Evolutionary conservation across 2,113 vertebrate genomes (phyloP).

Genomic region (Ariopsis seemanni): DNA sequence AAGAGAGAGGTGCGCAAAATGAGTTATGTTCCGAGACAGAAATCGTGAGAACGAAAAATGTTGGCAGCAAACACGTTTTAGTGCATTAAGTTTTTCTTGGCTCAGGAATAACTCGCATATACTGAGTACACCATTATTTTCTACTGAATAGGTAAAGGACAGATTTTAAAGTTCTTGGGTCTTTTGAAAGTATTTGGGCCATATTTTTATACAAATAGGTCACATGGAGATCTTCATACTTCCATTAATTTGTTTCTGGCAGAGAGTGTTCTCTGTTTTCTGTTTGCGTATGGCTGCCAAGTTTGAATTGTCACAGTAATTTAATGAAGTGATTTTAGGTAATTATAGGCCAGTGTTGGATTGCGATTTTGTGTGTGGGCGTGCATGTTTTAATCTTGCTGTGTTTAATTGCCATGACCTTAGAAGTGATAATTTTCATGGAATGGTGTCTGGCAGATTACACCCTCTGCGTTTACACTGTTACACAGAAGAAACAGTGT

Average conservation of each 20-base stretch:
- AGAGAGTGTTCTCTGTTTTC: not conserved
- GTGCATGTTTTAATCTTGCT: conserved; percentile 22
- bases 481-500: not conserved
- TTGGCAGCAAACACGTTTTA: not conserved
- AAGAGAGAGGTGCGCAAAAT: not conserved
- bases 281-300: not conserved
- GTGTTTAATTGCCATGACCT: conserved; percentile 10
- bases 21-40: not conserved
- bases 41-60: not conserved
- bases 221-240: not conserved
- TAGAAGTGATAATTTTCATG: conserved; percentile 6
- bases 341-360: conserved; percentile 15
- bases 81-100: not conserved
- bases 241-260: conserved; percentile 8
- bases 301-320: conserved; percentile 16
- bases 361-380: conserved; percentile 8
- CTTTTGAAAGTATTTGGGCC: not conserved
- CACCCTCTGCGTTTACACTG: not conserved
- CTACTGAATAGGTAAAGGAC: not conserved
- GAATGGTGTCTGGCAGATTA: not conserved
- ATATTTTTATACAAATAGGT: not conserved
- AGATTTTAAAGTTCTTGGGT: not conserved
- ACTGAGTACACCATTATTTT: not conserved
- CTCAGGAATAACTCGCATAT: not conserved
- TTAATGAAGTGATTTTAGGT: conserved; percentile 13